A percentile compares a stretch with the other conserved stretches of the same genome.
phyloP scores from a whole-genome alignment of 1,140 invertebrate genomes.

The Tetraneura akinire region DNA sequence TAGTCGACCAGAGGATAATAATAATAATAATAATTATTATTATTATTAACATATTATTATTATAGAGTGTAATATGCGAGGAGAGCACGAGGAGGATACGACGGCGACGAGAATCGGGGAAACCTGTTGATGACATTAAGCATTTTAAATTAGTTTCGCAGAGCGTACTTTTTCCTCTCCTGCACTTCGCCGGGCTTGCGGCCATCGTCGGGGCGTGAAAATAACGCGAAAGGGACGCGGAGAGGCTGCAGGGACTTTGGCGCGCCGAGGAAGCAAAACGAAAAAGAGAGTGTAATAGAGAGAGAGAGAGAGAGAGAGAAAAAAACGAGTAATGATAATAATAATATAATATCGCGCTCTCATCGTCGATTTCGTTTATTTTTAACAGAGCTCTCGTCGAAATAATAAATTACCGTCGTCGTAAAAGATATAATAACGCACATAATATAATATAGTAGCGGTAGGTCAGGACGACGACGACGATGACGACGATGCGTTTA shows the following conservation, averaged over 20 bases:
- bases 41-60: too few relatives aligned
- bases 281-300: not conserved
- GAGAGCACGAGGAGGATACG: too few relatives aligned
- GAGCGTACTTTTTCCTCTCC: too few relatives aligned
- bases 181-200: too few relatives aligned
- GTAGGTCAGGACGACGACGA: constrained; percentile 38
- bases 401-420: constrained; percentile 46
- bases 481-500: too few relatives aligned
- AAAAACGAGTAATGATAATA: not conserved
- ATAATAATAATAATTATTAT: too few relatives aligned
- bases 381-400: constrained; percentile 30
- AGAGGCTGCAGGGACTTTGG: not conserved
- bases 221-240: not conserved
- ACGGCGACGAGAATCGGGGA: not conserved
- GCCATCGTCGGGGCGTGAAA: not conserved
- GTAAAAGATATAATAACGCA: not conserved
- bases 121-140: constrained; percentile 46
- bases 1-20: too few relatives aligned
- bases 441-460: constrained; percentile 39
- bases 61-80: too few relatives aligned
- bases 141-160: constrained; percentile 36
- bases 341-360: too few relatives aligned
- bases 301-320: too few relatives aligned
- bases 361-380: constrained; percentile 40
- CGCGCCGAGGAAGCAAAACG: not conserved